Conservation (phyloP, 2,888 invertebrate genomes). For the Choreutis nemorana region DNA sequence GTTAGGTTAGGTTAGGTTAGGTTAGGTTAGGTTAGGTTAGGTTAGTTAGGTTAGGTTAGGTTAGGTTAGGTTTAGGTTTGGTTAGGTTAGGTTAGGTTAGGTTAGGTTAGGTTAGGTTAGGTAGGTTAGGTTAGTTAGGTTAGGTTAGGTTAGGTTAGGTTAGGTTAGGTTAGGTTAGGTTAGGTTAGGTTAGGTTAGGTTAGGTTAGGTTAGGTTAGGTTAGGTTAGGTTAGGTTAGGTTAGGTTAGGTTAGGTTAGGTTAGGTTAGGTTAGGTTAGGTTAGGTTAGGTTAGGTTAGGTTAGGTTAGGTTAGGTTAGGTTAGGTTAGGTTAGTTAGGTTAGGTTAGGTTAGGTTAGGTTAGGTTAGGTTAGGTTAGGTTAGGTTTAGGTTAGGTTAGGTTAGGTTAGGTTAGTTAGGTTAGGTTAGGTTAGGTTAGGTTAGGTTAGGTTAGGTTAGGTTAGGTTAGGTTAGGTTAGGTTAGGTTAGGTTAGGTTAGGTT, state of each 20-base stretch:
- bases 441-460: constrained; percentile 9
- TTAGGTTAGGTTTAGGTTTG: constrained; percentile 5
- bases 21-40: constrained; percentile 6
- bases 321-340: constrained; percentile 7
- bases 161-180: constrained; percentile 11
- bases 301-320: constrained; percentile 5
- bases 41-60: constrained; percentile 5
- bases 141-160: constrained; percentile 12
- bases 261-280: constrained; percentile 3
- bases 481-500: constrained; percentile 9
- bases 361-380: constrained; percentile 7
- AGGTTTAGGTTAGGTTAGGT: constrained; percentile 8
- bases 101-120: constrained; percentile 6
- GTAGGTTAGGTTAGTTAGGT: constrained; percentile 9
- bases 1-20: constrained; percentile 7
- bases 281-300: constrained; percentile 2
- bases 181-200: constrained; percentile 12
- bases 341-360: constrained; percentile 9
- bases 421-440: constrained; percentile 10
- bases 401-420: constrained; percentile 10
- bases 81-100: constrained; percentile 6
- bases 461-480: constrained; percentile 9
- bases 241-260: constrained; percentile 5
- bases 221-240: constrained; percentile 14
- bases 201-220: constrained; percentile 13